Conservation (phyloP, 2,888 invertebrate species). For the Crepidodera aurea region DNA sequence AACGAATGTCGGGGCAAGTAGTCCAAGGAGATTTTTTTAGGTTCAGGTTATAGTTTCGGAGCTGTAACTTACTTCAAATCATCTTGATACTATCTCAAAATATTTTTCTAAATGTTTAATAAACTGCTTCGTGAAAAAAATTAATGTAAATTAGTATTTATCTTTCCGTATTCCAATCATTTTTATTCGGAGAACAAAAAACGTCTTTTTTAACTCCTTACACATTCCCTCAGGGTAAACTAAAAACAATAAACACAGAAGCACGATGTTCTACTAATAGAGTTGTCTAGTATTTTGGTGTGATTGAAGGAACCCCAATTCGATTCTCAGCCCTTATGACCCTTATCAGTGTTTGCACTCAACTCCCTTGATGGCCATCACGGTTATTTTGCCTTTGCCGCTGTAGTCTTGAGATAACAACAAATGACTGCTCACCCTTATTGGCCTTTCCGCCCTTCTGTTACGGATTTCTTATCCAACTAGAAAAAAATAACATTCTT, state of each 20-base stretch:
- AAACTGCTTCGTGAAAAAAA: no score
- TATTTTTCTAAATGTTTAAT: no score
- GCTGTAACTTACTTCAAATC: no score
- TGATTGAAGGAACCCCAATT: slow-evolving; percentile 44
- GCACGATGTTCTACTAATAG: slow-evolving; percentile 51
- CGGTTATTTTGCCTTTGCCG: slow-evolving; percentile 48
- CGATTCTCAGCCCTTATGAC: slow-evolving; percentile 45
- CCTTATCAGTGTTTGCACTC: slow-evolving; percentile 54
- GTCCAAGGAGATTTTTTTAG: no score
- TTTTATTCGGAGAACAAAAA: no score
- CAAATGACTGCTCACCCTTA: slow-evolving; percentile 38
- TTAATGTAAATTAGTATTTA: no score
- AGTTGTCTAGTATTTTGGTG: slow-evolving; percentile 51
- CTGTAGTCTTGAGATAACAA: slow-evolving; percentile 56
- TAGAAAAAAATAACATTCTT: slow-evolving; percentile 15
- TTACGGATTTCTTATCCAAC: slow-evolving; percentile 12
- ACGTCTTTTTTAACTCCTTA: slow-evolving; percentile 11
- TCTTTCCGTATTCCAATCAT: no score
- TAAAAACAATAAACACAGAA: slow-evolving; percentile 45
- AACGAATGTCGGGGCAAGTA: no score
- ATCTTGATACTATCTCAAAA: no score
- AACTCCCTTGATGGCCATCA: slow-evolving; percentile 49
- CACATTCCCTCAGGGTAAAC: background rate
- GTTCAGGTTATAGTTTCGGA: no score
- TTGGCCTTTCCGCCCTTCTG: slow-evolving; percentile 36